Evolutionary conservation across 2,888 invertebrate species (phyloP), one percentile per base, ranked within the genome.

Genomic region (Erebia palarica): DNA sequence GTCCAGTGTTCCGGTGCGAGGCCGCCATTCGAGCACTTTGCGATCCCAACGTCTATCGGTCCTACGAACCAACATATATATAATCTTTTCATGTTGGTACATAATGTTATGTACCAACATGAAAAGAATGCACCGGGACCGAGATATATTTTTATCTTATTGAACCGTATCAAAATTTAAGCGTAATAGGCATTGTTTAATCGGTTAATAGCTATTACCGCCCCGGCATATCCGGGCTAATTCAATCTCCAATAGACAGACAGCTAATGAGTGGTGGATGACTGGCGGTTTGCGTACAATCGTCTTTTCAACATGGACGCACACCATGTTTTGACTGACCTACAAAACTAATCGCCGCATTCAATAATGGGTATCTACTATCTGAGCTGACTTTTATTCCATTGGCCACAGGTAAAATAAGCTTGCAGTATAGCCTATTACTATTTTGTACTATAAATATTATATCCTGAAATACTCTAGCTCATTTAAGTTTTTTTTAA

Each of bases 231-330:
- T 86, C 82, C 78, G 81, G 86, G 86, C 83, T 92, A 92, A 92
- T 92, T 92, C 86, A 92, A 92, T 92, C 86, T 86, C 79, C 78
- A 78, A 82, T 81, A 81, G 86, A 86, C 87, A 86, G 82, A 76
- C 84, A 79, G 84, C 84, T 92, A 92, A 92, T 92, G 91, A 89
- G 89, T 79, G 82, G 78, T 72, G 86, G 81, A 89, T 92, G 92
- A 92, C 92, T 92, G 82, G 91, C 77, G 81, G 78, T 82, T 88
- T 86, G 80, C 21, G 27, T 27, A 81, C 78, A 77, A 80, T 78
- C 81, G 80, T 78, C 80, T 81, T 79, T 76, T 74, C 76, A 76
- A 78, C 77, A 76, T 72, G 75, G 73, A 82, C 82, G 81, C 80
- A 81, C 81, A 83, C 81, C 84, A 81, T 83, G 85, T 82, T 82